These are phyloP conservation scores for Crenichthys baileyi DNA, from an alignment of 2,797 vertebrate genomes.

Conservation along the genomic window DNA sequence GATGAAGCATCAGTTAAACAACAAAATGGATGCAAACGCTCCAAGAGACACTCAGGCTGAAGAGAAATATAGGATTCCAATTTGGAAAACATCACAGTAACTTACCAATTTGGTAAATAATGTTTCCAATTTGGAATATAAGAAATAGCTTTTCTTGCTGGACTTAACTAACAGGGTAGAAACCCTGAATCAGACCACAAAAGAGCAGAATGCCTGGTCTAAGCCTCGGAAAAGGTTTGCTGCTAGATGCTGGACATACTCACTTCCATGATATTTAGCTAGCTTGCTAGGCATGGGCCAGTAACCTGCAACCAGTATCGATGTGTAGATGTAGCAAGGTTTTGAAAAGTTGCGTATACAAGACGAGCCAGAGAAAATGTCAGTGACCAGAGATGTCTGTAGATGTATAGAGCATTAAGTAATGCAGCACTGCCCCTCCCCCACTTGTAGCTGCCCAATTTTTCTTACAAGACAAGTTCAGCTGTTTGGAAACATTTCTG, in stretches of 20 bases:
- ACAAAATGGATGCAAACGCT: conserved; percentile 42
- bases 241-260: conserved; percentile 12
- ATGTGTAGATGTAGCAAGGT: not conserved
- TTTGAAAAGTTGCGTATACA: not conserved
- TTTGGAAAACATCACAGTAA: conserved; percentile 88
- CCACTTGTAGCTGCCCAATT: not conserved
- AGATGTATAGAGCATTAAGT: not conserved
- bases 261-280: conserved; percentile 20
- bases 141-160: conserved; percentile 80
- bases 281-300: conserved; percentile 2
- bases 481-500: not conserved
- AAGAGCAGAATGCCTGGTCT: not conserved
- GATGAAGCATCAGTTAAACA: conserved; percentile 52
- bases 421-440: not conserved
- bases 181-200: conserved; percentile 37
- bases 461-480: not conserved
- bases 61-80: conserved; percentile 81
- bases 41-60: conserved; percentile 47
- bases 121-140: conserved; percentile 99
- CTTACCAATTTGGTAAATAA: conserved; percentile 99
- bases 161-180: conserved; percentile 57
- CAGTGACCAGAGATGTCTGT: not conserved
- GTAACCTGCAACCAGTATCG: not conserved
- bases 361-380: not conserved
- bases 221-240: conserved; percentile 4